A percentile compares a stretch with the other conserved stretches of the same genome.
phyloP scores from a whole-genome alignment of 2,797 vertebrate species.

The Falco columbarius region DNA sequence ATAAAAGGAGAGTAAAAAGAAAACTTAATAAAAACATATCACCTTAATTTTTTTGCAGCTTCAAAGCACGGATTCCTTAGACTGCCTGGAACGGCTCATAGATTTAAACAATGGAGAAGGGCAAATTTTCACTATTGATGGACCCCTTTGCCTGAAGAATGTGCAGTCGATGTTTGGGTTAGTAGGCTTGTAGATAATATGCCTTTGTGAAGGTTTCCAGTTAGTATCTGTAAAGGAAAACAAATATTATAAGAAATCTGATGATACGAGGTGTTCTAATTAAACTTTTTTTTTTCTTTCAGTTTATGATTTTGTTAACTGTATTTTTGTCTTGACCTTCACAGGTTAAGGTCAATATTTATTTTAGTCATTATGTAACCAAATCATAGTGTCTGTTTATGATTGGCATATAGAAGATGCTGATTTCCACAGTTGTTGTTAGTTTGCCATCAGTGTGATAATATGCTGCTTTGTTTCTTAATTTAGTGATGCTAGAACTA shows the following conservation, averaged over 20 bases:
- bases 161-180: constrained; percentile 99
- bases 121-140: constrained; percentile 96
- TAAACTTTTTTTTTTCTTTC: background rate
- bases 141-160: constrained; percentile 94
- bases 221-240: background rate
- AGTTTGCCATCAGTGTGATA: background rate
- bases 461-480: background rate
- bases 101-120: constrained; percentile 93
- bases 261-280: background rate
- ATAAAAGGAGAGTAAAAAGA: background rate
- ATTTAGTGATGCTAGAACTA: background rate
- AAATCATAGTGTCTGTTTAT: background rate
- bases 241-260: background rate
- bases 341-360: background rate
- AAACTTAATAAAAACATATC: background rate
- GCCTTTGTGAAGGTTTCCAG: background rate
- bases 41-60: constrained; percentile 77
- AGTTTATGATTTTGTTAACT: background rate
- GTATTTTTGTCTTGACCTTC: background rate
- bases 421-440: background rate
- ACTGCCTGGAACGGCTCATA: constrained; percentile 92
- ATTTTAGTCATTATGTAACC: background rate
- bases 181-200: constrained; percentile 23
- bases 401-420: background rate
- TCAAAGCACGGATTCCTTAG: constrained; percentile 91